Base-by-base conservation (phyloP, 1,140 invertebrate genomes). In the Calephelis nemesis region DNA sequence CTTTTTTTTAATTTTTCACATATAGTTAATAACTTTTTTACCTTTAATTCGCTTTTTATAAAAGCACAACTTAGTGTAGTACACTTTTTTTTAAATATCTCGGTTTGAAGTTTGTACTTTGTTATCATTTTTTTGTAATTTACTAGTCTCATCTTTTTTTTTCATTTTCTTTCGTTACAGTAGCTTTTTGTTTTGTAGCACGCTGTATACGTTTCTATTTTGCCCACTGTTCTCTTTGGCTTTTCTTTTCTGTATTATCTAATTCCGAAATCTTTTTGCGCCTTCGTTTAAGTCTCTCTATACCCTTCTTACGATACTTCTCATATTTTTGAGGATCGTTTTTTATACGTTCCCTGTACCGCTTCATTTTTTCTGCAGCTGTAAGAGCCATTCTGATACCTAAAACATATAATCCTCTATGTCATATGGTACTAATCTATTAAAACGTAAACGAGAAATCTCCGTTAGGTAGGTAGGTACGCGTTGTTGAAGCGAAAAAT, bases 241-340 rank as follows among this genome's bases (percentile, higher is more conserved):
- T 42, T 62, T 62, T 62, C 39, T 40, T 42, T 62, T 62, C 60
- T 49, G 39, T 62, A 39, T 62, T 7, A 62, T 62, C 30, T 62
- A 62, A 62, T 39, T 62, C 39, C 60, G 30, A 9, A 40, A 40
- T 62, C 39, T 62, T 64, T 64, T 64, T 64, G 7, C 45, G n/a
- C 42, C n/a, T 64, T 64, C 63, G 63, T 47, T 64, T 64, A 48
- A 64, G n/a, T 64, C 47, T 64, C 7, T 64, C 63, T 48, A 48
- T 13, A 64, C 48, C 19, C 19, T 48, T 64, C 11, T 48, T 64
- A 40, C 45, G 42, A 15, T 48, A 19, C 19, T 48, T 12, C 19
- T 64, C 63, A 48, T 64, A 48, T 15, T 64, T 48, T 64, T 64
- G 12, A 11, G 47, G 63, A 64, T 64, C 19, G 47, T 49, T 49